These are phyloP conservation scores for Tortricodes alternella DNA, from an alignment of 2,888 invertebrate genomes.

Conservation along the genomic window DNA sequence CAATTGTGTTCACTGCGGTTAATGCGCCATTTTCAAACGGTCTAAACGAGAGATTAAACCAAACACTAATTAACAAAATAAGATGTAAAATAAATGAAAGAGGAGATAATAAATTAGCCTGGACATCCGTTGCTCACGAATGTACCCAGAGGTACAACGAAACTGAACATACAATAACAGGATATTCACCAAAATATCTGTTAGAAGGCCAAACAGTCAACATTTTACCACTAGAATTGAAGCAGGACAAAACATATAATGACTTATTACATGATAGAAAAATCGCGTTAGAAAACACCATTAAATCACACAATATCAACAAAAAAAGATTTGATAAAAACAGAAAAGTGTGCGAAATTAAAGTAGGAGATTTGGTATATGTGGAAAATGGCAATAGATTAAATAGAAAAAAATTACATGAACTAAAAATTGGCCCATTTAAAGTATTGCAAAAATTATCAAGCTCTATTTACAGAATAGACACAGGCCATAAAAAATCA, in stretches of 20 bases:
- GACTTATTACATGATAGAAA: not conserved
- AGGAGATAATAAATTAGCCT: conserved; percentile 36
- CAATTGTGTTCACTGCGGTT: conserved; percentile 43
- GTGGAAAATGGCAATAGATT: no score
- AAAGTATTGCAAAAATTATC: no score
- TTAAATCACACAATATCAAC: no score
- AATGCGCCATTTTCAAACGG: no score
- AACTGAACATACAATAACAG: conserved; percentile 44
- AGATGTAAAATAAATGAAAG: conserved; percentile 42
- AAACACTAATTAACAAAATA: conserved; percentile 44
- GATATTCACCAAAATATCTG: conserved; percentile 42
- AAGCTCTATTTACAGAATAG: no score
- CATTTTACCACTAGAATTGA: conserved; percentile 34
- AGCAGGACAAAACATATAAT: not conserved
- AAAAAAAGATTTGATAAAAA: no score
- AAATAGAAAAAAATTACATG: no score
- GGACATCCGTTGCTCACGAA: conserved; percentile 44
- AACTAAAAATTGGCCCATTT: no score
- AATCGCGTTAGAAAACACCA: not conserved
- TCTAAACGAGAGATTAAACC: no score
- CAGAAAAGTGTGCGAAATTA: no score
- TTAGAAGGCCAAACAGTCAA: conserved; percentile 39
- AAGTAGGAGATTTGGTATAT: no score
- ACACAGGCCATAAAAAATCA: no score
- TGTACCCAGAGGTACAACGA: conserved; percentile 44